Percentiles rank a stretch among this genome's conserved stretches.
Evolutionary conservation across 2,797 vertebrate species (phyloP).

Genomic region (Sphenopsis melanotis): DNA sequence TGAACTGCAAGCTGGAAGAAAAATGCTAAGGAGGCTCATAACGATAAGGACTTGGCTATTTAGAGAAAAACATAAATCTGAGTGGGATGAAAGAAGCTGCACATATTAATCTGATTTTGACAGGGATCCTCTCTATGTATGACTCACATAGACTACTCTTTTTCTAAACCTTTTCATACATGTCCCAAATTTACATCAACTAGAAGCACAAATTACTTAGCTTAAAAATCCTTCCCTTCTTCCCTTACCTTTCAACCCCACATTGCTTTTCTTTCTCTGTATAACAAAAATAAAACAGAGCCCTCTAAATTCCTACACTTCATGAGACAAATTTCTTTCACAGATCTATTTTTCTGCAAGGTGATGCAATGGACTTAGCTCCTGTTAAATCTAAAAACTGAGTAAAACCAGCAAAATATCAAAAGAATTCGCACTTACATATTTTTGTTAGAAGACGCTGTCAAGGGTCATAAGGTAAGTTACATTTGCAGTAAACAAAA

Average conservation of each 20-base stretch:
- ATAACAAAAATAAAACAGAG: neutral
- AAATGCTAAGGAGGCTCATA: neutral
- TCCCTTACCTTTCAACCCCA: neutral
- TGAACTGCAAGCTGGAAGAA: neutral
- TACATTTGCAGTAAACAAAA: neutral
- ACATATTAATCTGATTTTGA: neutral
- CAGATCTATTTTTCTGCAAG: neutral
- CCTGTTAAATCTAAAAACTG: neutral
- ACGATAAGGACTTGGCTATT: neutral
- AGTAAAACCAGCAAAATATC: neutral
- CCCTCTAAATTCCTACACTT: neutral
- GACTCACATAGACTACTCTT: neutral
- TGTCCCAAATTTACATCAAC: neutral
- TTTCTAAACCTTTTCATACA: neutral
- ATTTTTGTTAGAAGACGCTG: neutral
- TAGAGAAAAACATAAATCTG: neutral
- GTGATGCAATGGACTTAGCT: neutral
- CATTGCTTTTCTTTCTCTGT: neutral
- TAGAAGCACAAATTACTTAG: neutral
- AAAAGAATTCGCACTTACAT: neutral
- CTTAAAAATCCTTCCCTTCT: neutral
- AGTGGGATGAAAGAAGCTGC: neutral
- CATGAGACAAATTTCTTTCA: neutral
- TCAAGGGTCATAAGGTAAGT: neutral
- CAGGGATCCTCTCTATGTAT: neutral